Percentiles rank a stretch among this genome's conserved stretches.
These are phyloP conservation scores for Perithous albicinctus DNA, from an alignment of 2,888 invertebrate genomes.

Conservation along the genomic window DNA sequence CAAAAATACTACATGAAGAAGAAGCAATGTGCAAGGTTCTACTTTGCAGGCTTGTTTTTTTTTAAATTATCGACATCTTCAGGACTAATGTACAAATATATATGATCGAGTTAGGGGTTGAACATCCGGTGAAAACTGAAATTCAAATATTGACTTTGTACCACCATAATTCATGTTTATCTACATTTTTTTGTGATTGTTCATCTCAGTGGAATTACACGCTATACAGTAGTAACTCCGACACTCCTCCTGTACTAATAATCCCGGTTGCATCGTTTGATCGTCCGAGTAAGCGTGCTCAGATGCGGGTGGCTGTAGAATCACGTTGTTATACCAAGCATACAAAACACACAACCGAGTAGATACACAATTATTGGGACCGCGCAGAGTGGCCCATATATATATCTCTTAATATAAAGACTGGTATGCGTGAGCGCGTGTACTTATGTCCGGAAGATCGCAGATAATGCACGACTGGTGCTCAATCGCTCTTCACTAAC, in stretches of 20 bases:
- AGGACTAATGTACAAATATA: neutral
- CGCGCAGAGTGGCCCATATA: conserved; percentile 14
- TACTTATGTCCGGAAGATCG: conserved; percentile 42
- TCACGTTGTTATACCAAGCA: conserved; percentile 14
- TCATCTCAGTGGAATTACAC: conserved; percentile 21
- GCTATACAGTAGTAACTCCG: conserved; percentile 18
- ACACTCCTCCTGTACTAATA: conserved; percentile 16
- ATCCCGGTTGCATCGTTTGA: conserved; percentile 20
- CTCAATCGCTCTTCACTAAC: conserved; percentile 27
- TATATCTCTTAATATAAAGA: conserved; percentile 11
- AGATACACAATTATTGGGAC: conserved; percentile 22
- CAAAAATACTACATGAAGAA: too few relatives aligned
- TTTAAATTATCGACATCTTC: neutral
- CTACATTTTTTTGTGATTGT: neutral
- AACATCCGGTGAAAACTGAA: neutral
- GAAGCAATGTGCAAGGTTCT: too few relatives aligned
- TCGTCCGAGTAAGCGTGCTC: neutral
- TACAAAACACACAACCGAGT: conserved; percentile 32
- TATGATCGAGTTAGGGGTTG: neutral
- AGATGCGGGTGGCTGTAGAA: conserved; percentile 45
- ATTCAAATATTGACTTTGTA: conserved; percentile 30
- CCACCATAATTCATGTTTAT: neutral
- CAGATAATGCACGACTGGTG: conserved; percentile 48
- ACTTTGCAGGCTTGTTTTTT: too few relatives aligned
- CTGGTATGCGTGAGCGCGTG: conserved; percentile 4